Percentiles rank a stretch among this genome's conserved stretches.
Conservation (phyloP, 1,140 invertebrate species). For the Hirudo medicinalis region DNA sequence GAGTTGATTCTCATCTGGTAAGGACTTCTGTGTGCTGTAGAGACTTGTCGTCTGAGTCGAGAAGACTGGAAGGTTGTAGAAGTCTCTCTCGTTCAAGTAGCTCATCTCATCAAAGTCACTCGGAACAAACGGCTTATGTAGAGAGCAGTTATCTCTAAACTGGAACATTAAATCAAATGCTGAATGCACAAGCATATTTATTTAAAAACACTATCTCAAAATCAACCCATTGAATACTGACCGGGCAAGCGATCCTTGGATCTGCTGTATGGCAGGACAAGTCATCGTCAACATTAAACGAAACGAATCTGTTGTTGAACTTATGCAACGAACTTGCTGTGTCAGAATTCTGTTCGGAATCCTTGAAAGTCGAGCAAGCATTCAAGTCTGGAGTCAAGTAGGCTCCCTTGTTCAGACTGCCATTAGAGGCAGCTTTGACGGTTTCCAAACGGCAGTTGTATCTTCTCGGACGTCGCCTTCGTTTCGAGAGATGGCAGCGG, state of each 20-base stretch:
- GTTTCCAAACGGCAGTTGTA: constrained; percentile 12
- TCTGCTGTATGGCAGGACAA: constrained; percentile 2
- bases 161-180: neutral
- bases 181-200: neutral
- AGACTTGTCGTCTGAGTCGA: neutral
- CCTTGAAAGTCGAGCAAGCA: neutral
- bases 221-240: neutral
- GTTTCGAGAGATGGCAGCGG: neutral
- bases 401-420: neutral
- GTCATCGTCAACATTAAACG: constrained; percentile 2
- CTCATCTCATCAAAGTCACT: neutral
- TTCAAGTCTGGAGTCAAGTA: neutral
- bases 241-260: neutral
- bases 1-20: neutral
- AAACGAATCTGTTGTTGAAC: constrained; percentile 11
- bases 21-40: neutral
- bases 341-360: neutral
- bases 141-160: constrained; percentile 6
- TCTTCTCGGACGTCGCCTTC: neutral
- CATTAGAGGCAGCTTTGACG: neutral
- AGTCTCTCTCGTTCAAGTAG: constrained; percentile 6
- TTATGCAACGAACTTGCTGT: neutral
- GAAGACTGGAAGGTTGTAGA: constrained; percentile 8
- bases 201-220: neutral
- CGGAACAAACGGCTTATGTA: neutral